Percentiles rank a stretch among this genome's conserved stretches.
Evolutionary conservation across 2,888 invertebrate genomes (phyloP).

Genomic region (Drosophila buzzatii): DNA sequence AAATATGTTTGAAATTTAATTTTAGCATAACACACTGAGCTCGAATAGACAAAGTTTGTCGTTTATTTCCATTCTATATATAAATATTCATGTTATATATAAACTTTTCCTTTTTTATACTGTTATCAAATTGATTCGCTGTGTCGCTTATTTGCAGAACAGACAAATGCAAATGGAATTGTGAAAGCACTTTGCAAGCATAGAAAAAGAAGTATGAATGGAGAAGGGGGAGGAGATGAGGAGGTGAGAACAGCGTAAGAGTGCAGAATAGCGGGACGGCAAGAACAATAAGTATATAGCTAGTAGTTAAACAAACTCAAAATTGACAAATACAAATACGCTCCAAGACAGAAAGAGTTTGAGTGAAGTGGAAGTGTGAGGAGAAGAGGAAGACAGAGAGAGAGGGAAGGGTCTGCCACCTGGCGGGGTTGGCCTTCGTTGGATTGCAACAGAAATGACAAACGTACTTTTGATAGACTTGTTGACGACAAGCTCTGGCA

Average conservation of each 20-base stretch:
- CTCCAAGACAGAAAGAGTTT: neutral
- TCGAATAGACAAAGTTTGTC: neutral
- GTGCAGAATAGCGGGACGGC: neutral
- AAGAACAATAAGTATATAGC: conserved; percentile 19
- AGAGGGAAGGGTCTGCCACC: conserved; percentile 26
- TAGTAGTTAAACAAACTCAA: conserved; percentile 59
- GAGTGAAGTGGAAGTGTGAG: too few relatives aligned
- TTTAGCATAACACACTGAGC: neutral
- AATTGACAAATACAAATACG: conserved; percentile 57
- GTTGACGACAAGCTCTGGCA: conserved; percentile 80
- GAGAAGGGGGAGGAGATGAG: neutral
- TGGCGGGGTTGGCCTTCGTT: conserved; percentile 21
- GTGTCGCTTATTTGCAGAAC: conserved; percentile 43
- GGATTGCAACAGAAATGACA: conserved; percentile 77
- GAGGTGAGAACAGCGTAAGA: neutral
- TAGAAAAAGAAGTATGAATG: neutral
- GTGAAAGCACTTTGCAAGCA: conserved; percentile 47
- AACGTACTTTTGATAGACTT: conserved; percentile 82
- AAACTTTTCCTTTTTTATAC: conserved; percentile 11
- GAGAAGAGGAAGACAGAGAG: too few relatives aligned
- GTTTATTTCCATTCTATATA: neutral
- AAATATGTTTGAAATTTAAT: neutral
- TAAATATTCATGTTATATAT: neutral
- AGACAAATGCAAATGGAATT: conserved; percentile 64
- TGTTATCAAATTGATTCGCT: conserved; percentile 56